Percentiles rank a stretch among this genome's conserved stretches.
Evolutionary conservation across 2,113 vertebrate genomes (phyloP).

Genomic region (Tringa solitaria): DNA sequence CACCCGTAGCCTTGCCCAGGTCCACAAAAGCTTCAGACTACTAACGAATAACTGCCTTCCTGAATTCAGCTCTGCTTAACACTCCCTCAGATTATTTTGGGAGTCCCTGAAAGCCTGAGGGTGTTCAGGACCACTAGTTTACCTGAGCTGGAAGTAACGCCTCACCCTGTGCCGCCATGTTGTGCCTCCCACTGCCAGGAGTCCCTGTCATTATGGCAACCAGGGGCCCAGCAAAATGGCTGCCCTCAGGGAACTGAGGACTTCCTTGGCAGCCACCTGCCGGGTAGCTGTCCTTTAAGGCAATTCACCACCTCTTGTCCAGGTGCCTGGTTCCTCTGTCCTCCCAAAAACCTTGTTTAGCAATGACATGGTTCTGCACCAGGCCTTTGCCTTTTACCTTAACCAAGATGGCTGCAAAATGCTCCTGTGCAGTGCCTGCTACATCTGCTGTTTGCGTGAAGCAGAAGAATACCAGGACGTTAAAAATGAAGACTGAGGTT

Average conservation of each 20-base stretch:
- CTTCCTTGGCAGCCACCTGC: background rate
- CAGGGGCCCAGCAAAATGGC: background rate
- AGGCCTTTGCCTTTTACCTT: background rate
- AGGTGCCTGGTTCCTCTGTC: background rate
- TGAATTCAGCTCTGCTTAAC: background rate
- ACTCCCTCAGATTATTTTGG: no score
- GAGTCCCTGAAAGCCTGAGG: background rate
- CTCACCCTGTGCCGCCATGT: rapidly evolving
- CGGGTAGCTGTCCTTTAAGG: background rate
- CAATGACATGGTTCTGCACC: background rate
- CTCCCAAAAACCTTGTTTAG: background rate
- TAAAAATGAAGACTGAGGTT: background rate
- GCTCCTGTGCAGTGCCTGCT: rapidly evolving
- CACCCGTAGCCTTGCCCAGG: background rate
- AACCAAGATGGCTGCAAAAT: background rate
- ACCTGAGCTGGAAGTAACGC: background rate
- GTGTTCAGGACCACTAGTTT: background rate
- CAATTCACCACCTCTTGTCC: rapidly evolving
- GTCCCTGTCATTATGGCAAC: background rate
- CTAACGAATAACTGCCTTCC: background rate
- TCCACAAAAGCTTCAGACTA: background rate
- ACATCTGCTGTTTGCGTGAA: background rate
- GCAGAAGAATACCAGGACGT: background rate
- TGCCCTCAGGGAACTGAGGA: background rate
- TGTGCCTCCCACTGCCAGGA: rapidly evolving